A percentile compares a stretch with the other conserved stretches of the same genome.
Evolutionary conservation across 2,113 vertebrate species (phyloP).

Genomic region (Isurus oxyrinchus): DNA sequence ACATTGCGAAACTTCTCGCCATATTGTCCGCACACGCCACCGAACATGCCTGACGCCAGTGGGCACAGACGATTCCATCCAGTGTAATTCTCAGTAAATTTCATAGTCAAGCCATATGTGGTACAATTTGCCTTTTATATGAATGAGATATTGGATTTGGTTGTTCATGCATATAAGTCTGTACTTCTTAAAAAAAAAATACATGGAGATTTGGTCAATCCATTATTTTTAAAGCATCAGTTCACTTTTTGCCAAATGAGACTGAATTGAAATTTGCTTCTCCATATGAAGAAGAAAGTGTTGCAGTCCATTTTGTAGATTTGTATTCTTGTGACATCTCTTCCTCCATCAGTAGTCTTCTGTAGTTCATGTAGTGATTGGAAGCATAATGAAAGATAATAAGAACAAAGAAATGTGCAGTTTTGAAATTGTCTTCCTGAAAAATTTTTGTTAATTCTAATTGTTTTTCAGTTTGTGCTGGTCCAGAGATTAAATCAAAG

Average conservation of each 20-base stretch:
- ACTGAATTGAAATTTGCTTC: background rate
- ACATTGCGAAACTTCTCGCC: too few species aligned
- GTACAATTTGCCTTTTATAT: background rate
- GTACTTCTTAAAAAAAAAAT: background rate
- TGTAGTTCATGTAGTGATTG: background rate
- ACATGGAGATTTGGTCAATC: background rate
- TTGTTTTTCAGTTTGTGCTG: background rate
- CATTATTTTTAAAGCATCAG: background rate
- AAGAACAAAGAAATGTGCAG: background rate
- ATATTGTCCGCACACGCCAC: too few species aligned
- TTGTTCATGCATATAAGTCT: background rate
- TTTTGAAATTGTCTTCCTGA: background rate
- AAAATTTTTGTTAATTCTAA: constrained; percentile 14
- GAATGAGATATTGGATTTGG: background rate
- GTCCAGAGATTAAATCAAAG: background rate
- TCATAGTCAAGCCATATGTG: background rate
- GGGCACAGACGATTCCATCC: background rate
- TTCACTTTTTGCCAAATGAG: background rate
- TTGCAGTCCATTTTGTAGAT: background rate
- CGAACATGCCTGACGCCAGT: too few species aligned
- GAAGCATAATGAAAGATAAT: constrained; percentile 13
- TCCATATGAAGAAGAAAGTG: background rate
- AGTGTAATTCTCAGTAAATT: background rate
- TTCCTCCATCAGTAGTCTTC: background rate
- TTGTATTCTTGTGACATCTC: background rate